Base-by-base conservation (phyloP, 2,113 vertebrate genomes). In the Cacatua alba region DNA sequence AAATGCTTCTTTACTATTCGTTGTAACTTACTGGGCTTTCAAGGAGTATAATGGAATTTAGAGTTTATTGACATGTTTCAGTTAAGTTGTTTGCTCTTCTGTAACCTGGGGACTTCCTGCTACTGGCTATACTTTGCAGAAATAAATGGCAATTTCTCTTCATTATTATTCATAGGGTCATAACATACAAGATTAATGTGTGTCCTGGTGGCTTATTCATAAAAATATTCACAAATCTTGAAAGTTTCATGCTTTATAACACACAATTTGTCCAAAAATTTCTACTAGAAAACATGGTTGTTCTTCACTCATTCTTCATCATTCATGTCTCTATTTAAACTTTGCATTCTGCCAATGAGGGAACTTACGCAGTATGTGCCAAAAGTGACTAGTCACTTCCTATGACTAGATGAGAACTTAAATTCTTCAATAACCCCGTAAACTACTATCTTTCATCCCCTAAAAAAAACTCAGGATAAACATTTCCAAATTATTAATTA, bases 91-190 rank as follows among this genome's bases (percentile, higher is more conserved):
- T 94, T 93, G 64, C 57, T 95, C 35, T 78, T 81, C 41, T 33
- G 29, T 83, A 71, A 83, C 62, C 59, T 74, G 39, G 14, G 7
- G 15, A 63, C 57, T 90, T 95, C 55, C 93, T 94, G 81, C 52
- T 93, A 21, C 49, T 55, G 88, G 35, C n/a, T 80, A 28, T 59
- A 44, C 41, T 44, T 65, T 71, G 82, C 41, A 82, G 81, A 91
- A 84, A 85, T 63, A 94, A 82, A 86, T 70, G 44, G 28, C 70
- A 79, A 10, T 91, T 95, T 84, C 44, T 92, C 46, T 87, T 94
- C 63, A 68, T 83, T 91, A 68, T 92, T 94, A 82, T 96, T 91
- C 68, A 44, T 67, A 44, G 76, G 86, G 78, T 92, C 65, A 75
- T 89, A 93, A 68, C 60, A 55, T 57, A 89, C 52, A 79, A 86